These are phyloP conservation scores for Chelidonichthys spinosus DNA, from an alignment of 2,797 vertebrate species.

Conservation along the genomic window DNA sequence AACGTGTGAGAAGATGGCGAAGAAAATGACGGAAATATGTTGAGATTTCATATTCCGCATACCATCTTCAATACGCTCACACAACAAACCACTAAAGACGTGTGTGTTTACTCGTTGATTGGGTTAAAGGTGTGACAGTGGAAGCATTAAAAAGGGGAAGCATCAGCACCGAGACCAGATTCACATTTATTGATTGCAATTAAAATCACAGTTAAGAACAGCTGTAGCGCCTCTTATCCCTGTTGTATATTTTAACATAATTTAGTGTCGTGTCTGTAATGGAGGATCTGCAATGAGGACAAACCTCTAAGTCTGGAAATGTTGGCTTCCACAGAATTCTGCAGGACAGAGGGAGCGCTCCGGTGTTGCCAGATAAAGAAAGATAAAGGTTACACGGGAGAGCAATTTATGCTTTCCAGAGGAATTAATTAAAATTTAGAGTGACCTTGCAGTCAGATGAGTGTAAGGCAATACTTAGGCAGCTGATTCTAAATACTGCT, in stretches of 20 bases:
- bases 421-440: conserved; percentile 57
- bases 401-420: conserved; percentile 55
- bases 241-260: conserved; percentile 34
- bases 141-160: conserved; percentile 8
- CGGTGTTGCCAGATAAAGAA: conserved; percentile 35
- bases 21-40: background rate
- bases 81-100: background rate
- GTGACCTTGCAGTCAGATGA: conserved; percentile 76
- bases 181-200: conserved; percentile 40
- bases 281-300: conserved; percentile 36
- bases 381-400: conserved; percentile 62
- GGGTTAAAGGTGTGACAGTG: conserved; percentile 1
- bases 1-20: too few relatives aligned
- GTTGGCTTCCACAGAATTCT: conserved; percentile 24
- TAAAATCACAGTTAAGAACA: conserved; percentile 58
- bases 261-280: conserved; percentile 21
- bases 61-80: background rate
- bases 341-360: conserved; percentile 17
- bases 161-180: conserved; percentile 20
- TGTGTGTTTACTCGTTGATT: conserved; percentile 15
- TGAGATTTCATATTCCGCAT: background rate
- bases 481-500: conserved; percentile 58
- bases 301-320: conserved; percentile 29
- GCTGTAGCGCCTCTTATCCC: conserved; percentile 17
- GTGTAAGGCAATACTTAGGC: conserved; percentile 57